Conservation (phyloP, 2,797 vertebrate genomes). For the Molossus alvarezi region DNA sequence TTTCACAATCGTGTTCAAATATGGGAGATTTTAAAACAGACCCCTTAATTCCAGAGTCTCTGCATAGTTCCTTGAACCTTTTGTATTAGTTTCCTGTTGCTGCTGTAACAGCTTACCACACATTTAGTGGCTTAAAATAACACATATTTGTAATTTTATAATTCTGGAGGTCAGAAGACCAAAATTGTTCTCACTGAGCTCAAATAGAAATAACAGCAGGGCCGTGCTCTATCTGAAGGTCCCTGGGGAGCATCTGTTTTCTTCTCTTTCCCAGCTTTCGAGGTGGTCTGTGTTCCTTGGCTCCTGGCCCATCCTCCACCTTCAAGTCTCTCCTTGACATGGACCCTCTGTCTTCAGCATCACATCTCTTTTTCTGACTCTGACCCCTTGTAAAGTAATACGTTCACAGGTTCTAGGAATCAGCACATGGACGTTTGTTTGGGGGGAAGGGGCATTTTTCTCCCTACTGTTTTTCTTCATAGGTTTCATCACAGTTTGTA, state of each 20-base stretch:
- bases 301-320: not conserved
- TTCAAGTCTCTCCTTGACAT: not conserved
- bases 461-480: not conserved
- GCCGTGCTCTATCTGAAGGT: not conserved
- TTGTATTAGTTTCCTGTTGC: not conserved
- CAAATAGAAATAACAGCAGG: not conserved
- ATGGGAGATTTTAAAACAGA: not conserved
- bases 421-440: not conserved
- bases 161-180: not conserved
- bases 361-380: not conserved
- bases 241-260: not conserved
- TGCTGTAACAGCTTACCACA: not conserved
- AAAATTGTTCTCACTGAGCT: not conserved
- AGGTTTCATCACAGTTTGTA: not conserved
- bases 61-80: not conserved
- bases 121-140: not conserved
- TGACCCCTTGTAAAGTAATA: not conserved
- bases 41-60: not conserved
- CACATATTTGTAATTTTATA: not conserved
- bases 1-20: slow-evolving; percentile 9
- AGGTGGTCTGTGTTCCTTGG: not conserved
- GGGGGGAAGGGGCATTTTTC: not conserved
- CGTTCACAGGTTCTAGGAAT: not conserved
- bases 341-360: not conserved
- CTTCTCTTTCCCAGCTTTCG: not conserved